Percentiles rank a stretch among this genome's conserved stretches.
phyloP scores from a whole-genome alignment of 1,140 invertebrate species.

The Leptinotarsa defecta region DNA sequence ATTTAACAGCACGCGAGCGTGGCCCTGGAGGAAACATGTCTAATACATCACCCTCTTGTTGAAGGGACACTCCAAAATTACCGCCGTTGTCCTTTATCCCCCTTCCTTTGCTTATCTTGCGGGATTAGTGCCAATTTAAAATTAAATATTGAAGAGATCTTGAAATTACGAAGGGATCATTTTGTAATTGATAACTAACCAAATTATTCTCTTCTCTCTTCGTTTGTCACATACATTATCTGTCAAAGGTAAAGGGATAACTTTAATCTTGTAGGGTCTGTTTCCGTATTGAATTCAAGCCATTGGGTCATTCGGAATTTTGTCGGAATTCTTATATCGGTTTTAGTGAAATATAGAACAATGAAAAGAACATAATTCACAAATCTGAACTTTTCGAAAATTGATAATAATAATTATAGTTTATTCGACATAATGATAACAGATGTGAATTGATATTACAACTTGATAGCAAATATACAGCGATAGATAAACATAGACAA shows the following conservation, averaged over 20 bases:
- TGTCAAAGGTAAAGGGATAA: not conserved
- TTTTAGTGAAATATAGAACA: too few relatives aligned
- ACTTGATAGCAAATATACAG: too few relatives aligned
- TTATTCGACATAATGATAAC: too few relatives aligned
- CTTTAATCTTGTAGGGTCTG: not conserved
- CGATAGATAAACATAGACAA: too few relatives aligned
- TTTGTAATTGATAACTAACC: conserved; percentile 25
- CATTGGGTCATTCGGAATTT: not conserved
- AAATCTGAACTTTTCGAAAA: too few relatives aligned
- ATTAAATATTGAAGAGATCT: conserved; percentile 40
- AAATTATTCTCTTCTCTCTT: conserved; percentile 13
- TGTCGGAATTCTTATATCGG: too few relatives aligned
- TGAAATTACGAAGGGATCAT: conserved; percentile 23
- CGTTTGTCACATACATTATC: conserved; percentile 19
- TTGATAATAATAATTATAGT: too few relatives aligned
- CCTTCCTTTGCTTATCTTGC: conserved; percentile 31
- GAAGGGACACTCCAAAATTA: conserved; percentile 44
- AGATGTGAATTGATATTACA: too few relatives aligned
- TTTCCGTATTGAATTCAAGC: not conserved
- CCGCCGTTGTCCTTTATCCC: conserved; percentile 32
- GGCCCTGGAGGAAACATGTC: conserved; percentile 40
- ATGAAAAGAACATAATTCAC: too few relatives aligned
- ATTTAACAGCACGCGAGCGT: conserved; percentile 41
- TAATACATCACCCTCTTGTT: conserved; percentile 43
- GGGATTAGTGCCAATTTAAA: conserved; percentile 33